Evolutionary conservation across 1,140 invertebrate genomes (phyloP), one percentile per base, ranked within the genome.

Genomic region (Drosophila kurseongensis): DNA sequence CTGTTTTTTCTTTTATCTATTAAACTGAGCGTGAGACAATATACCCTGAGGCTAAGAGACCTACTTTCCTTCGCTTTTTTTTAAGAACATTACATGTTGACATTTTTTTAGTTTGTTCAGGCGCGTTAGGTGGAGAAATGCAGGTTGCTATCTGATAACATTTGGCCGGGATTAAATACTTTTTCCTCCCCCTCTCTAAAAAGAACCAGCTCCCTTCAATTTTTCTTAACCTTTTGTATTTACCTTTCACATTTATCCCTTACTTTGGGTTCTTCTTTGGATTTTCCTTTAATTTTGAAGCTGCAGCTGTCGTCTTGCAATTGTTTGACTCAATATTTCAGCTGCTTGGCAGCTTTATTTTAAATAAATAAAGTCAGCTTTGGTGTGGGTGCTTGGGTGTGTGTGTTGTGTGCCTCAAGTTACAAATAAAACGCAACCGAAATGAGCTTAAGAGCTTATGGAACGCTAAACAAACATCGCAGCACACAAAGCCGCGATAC

Each of bases 381-480:
- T 58, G 38, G 54, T 45, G 16, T 41, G 44, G 56, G 48, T 23
- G n/a, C 50, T n/a, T 51, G 36, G 38, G 29, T 57, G 57, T 55
- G 47, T 61, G 38, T 57, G 48, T 45, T 40, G 61, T 67, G 73
- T 75, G 82, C 83, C 67, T 88, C 71, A 83, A 89, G 84, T 88
- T 89, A 88, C 84, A 88, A 89, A 88, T 88, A 88, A 89, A 88
- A 88, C 84, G 79, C 83, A 89, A 88, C 83, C 84, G 60, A 88
- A 88, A 88, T 89, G 84, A 88, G 83, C 83, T 88, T 88, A 88
- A 89, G 83, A 89, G 83, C 83, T 88, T 88, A 88, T 83, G 76
- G 72, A 88, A 81, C 83, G 83, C 84, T 88, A 89, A 88, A 89
- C 83, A 88, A 88, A 88, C 83, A 88, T 71, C 79, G 84, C 63